These are phyloP conservation scores for Phalera bucephala DNA, from an alignment of 2,888 invertebrate species.

Conservation along the genomic window DNA sequence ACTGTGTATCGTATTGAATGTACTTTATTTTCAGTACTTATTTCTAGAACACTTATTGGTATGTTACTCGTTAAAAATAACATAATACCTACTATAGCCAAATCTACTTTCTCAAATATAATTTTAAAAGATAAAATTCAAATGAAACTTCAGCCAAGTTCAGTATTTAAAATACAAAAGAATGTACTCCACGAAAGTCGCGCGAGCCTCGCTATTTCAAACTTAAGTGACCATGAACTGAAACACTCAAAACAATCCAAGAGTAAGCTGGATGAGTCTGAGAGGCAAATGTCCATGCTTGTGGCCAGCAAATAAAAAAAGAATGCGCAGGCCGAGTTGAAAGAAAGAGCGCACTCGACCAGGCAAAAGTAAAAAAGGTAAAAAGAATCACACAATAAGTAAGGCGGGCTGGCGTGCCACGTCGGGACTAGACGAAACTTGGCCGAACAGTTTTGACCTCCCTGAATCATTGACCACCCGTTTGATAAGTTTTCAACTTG, in stretches of 20 bases:
- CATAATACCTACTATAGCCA: too few relatives aligned
- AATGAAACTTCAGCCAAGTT: too few relatives aligned
- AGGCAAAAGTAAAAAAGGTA: constrained; percentile 56
- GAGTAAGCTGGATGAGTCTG: constrained; percentile 49
- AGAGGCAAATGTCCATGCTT: constrained; percentile 64
- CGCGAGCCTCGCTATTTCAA: constrained; percentile 26
- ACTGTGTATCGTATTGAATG: too few relatives aligned
- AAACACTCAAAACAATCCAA: constrained; percentile 38
- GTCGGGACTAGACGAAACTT: constrained; percentile 60
- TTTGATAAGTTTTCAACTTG: constrained; percentile 15
- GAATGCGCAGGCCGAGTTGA: constrained; percentile 52
- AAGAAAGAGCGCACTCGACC: constrained; percentile 67
- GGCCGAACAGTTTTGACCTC: constrained; percentile 55
- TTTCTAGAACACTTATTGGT: too few relatives aligned
- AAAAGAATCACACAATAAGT: constrained; percentile 65
- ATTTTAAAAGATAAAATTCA: too few relatives aligned
- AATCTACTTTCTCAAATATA: too few relatives aligned
- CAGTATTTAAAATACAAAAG: too few relatives aligned
- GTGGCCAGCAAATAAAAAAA: constrained; percentile 63
- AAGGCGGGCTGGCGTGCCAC: constrained; percentile 49
- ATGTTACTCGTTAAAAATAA: too few relatives aligned
- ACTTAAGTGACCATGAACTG: constrained; percentile 49
- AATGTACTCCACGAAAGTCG: constrained; percentile 32
- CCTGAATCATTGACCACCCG: constrained; percentile 32
- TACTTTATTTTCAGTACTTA: too few relatives aligned